Base-by-base conservation (phyloP, 2,888 invertebrate genomes). In the Adelognathus sp. region DNA sequence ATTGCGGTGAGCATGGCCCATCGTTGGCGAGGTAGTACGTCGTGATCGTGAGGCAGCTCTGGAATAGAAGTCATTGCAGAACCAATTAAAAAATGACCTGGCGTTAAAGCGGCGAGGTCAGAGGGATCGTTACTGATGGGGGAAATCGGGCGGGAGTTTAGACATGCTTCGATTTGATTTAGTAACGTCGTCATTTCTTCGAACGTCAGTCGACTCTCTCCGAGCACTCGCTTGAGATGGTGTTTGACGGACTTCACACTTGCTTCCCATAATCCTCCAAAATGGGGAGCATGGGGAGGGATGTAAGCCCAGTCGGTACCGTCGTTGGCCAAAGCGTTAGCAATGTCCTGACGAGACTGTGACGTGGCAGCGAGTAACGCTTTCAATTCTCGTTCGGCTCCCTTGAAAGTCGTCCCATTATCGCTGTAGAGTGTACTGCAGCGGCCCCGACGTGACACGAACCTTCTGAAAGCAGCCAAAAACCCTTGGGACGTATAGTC, bases 391-490 rank as follows among this genome's bases (percentile, higher is more conserved):
- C 27, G 24, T 24, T 52, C 66, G 4, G 64, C 64, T 1, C 64
- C 64, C 11, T 18, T 31, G 33, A 64, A 64, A 31, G 16, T 64
- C 1, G 66, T 52, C 5, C 66, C 52, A 11, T 33, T 50, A 14
- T 66, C 66, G 3, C 50, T 50, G 2, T 36, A 36, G 1, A 66
- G 7, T 1, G 50, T 36, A 1, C 6, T 11, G 52, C 66, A 66
- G 11, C 44, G 29, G 7, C 50, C 64, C 21, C 64, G 21, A 7
- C 64, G 31, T 5, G 31, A 18, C 5, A 41, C 27, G n/a, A 64
- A 64, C 1, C 50, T 16, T 21, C 50, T 29, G 21, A 44, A 64
- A 3, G 64, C 50, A 18, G 66, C 39, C 3, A 66, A n/a, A 4
- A 66, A 66, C 0, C 24, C 24, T 2, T 66, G 50, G 2, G 64